phyloP scores from a whole-genome alignment of 1,140 invertebrate genomes.

The Nylanderia fulva region DNA sequence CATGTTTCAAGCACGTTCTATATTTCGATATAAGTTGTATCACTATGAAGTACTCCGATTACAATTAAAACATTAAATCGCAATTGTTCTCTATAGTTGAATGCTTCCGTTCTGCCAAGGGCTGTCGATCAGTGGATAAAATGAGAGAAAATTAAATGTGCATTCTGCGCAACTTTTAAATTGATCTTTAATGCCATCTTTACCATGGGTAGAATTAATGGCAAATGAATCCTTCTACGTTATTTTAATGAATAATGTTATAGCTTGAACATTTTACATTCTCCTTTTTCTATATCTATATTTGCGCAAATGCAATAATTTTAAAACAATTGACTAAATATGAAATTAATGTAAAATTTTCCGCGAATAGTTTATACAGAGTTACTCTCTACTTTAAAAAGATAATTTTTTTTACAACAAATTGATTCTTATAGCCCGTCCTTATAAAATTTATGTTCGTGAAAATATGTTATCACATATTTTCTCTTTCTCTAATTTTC shows the following conservation, averaged over 20 bases:
- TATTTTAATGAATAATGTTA: neutral
- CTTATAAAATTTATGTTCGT: neutral
- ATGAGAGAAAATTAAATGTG: neutral
- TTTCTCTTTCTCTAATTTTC: neutral
- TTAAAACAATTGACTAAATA: neutral
- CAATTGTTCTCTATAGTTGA: neutral
- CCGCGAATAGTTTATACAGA: too few species aligned
- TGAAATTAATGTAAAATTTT: neutral
- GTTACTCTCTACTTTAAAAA: too few species aligned
- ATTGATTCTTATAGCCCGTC: neutral
- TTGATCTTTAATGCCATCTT: neutral
- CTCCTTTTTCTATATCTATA: neutral
- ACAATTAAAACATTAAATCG: too few species aligned
- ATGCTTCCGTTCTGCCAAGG: neutral
- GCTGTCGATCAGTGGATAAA: neutral
- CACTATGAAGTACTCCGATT: too few species aligned
- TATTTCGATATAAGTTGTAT: too few species aligned
- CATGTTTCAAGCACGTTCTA: too few species aligned
- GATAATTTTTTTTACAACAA: neutral
- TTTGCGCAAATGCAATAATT: neutral
- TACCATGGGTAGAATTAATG: neutral
- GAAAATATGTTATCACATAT: neutral
- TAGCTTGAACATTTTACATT: neutral
- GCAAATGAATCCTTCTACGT: neutral
- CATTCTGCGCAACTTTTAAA: neutral